phyloP scores from a whole-genome alignment of 2,113 vertebrate genomes.

The Octodon degus region DNA sequence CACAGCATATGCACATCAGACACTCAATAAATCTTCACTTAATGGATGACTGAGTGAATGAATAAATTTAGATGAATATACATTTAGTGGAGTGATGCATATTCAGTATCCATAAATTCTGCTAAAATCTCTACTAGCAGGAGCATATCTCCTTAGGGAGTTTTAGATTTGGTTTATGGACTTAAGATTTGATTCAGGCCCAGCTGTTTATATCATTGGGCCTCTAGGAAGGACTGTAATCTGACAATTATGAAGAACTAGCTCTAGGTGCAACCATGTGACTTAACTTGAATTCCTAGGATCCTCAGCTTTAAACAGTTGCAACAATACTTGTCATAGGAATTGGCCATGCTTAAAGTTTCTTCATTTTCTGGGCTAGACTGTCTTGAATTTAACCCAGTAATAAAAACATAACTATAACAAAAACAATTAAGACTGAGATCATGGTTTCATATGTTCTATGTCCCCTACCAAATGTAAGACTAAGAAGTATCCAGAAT shows the following conservation, averaged over 20 bases:
- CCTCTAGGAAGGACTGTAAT: background rate
- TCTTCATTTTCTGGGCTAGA: background rate
- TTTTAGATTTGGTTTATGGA: conserved; percentile 47
- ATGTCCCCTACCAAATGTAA: background rate
- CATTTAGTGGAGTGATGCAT: background rate
- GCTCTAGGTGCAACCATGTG: background rate
- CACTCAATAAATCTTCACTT: conserved; percentile 29
- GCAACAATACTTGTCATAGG: background rate
- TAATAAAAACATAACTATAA: background rate
- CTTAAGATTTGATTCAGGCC: conserved; percentile 7
- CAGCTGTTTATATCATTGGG: background rate
- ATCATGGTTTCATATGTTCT: background rate
- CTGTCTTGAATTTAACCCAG: background rate
- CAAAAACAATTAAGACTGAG: background rate
- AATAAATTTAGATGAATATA: conserved; percentile 30
- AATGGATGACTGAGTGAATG: background rate
- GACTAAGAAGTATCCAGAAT: background rate
- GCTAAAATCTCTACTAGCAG: conserved; percentile 47
- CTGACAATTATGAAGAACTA: background rate
- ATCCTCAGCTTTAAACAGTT: background rate
- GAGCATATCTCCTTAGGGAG: background rate
- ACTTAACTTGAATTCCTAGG: background rate
- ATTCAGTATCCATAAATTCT: conserved; percentile 26
- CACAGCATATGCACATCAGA: background rate
- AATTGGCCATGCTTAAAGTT: background rate